phyloP scores from a whole-genome alignment of 1,140 invertebrate species.

The Phymastichus coffea region DNA sequence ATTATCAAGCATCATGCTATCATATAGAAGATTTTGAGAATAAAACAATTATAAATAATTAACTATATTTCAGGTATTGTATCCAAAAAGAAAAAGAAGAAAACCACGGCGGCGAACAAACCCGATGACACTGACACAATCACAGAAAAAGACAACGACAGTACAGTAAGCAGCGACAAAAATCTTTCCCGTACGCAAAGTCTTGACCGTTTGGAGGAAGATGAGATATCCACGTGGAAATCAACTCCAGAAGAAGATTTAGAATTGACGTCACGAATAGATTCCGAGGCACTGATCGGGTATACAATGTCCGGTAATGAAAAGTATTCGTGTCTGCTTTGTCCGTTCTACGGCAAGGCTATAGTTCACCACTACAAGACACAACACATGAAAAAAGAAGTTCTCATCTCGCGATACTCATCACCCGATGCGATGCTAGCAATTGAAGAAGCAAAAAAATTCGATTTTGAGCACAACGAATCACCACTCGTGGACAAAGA shows the following conservation, averaged over 20 bases:
- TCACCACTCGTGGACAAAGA: constrained; percentile 28
- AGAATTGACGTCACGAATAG: constrained; percentile 24
- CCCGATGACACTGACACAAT: constrained; percentile 1
- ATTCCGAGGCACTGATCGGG: constrained; percentile 33
- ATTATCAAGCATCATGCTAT: too few species aligned
- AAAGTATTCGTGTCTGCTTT: constrained; percentile 61
- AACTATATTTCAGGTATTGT: constrained; percentile 39
- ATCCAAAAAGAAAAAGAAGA: constrained; percentile 42
- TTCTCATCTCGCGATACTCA: constrained; percentile 63
- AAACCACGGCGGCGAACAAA: constrained; percentile 22
- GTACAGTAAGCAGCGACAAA: neutral
- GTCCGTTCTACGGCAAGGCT: constrained; percentile 60
- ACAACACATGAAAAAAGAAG: constrained; percentile 64
- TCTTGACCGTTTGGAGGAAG: neutral
- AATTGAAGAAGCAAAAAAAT: constrained; percentile 44
- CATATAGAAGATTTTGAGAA: too few species aligned
- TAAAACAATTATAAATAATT: too few species aligned
- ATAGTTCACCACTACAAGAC: constrained; percentile 68
- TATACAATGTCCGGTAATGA: constrained; percentile 41
- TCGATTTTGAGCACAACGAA: constrained; percentile 26
- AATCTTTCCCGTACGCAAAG: neutral
- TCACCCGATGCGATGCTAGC: constrained; percentile 54
- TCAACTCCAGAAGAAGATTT: neutral
- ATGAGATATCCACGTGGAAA: neutral
- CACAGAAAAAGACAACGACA: neutral